A percentile compares a stretch with the other conserved stretches of the same genome.
Evolutionary conservation across 2,888 invertebrate species (phyloP).

Genomic region (Allophyes oxyacanthae): DNA sequence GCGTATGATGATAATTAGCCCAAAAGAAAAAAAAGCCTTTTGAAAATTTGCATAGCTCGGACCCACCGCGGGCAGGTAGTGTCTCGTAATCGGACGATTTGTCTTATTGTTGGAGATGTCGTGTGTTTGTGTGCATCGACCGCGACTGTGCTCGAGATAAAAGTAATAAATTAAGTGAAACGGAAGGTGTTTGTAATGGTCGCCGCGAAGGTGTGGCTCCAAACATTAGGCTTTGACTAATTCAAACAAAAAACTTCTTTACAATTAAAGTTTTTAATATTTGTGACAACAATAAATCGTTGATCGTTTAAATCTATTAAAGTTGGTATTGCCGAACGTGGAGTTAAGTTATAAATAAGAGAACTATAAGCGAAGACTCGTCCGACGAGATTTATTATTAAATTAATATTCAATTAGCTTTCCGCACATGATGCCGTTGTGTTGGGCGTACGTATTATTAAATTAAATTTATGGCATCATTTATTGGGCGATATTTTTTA

Average conservation of each 20-base stretch:
- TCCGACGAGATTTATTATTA: constrained; percentile 85
- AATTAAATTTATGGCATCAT: constrained; percentile 88
- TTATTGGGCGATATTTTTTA: constrained; percentile 86
- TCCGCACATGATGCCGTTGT: constrained; percentile 87
- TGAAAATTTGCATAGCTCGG: constrained; percentile 78
- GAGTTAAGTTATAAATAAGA: constrained; percentile 84
- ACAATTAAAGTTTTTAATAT: constrained; percentile 51
- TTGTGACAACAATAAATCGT: constrained; percentile 63
- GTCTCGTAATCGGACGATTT: constrained; percentile 86
- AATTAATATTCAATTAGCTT: constrained; percentile 90
- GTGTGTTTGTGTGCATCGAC: constrained; percentile 86
- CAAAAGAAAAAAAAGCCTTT: constrained; percentile 58
- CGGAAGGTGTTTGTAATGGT: constrained; percentile 85
- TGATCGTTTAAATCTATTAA: constrained; percentile 66
- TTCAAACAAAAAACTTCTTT: constrained; percentile 51
- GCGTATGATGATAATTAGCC: constrained; percentile 73
- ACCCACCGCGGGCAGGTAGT: constrained; percentile 86
- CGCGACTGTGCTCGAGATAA: constrained; percentile 86
- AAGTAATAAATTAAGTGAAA: constrained; percentile 86
- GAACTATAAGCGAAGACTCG: constrained; percentile 73
- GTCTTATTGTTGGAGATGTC: constrained; percentile 87
- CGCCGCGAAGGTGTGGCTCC: constrained; percentile 79
- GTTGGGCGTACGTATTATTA: constrained; percentile 88
- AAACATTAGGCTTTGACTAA: constrained; percentile 71
- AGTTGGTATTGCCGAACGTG: constrained; percentile 65